Percentiles rank a stretch among this genome's conserved stretches.
phyloP scores from a whole-genome alignment of 2,888 invertebrate genomes.

The Tetanocera ferruginea region DNA sequence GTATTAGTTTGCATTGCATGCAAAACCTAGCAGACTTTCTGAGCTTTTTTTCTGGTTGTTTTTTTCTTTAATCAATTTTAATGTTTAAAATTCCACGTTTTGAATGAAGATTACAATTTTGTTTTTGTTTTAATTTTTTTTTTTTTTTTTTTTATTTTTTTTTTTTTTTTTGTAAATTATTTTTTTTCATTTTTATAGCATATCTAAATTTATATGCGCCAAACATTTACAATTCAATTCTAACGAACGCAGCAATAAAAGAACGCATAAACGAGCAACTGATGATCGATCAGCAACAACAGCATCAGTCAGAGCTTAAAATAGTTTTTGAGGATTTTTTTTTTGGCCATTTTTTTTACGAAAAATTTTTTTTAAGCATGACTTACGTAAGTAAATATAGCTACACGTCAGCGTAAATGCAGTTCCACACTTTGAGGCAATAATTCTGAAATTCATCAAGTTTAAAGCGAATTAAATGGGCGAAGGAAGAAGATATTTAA shows the following conservation, averaged over 20 bases:
- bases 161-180: neutral
- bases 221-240: neutral
- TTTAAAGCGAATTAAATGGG: neutral
- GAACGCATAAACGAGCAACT: neutral
- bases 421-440: neutral
- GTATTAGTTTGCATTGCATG: neutral
- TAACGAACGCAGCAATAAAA: neutral
- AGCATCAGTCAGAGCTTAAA: neutral
- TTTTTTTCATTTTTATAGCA: neutral
- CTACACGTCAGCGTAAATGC: neutral
- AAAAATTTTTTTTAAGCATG: conserved; percentile 6
- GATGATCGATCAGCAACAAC: neutral
- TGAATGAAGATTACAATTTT: neutral
- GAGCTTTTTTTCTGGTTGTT: neutral
- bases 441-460: neutral
- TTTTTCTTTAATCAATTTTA: neutral
- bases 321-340: conserved; percentile 12
- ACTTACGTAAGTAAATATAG: neutral
- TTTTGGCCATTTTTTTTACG: neutral
- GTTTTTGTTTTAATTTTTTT: neutral
- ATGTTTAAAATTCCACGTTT: neutral
- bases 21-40: neutral
- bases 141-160: neutral
- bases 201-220: neutral
- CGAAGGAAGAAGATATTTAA: too few species aligned